Base-by-base conservation (phyloP, 2,797 vertebrate genomes). In the Oreochromis mossambicus region DNA sequence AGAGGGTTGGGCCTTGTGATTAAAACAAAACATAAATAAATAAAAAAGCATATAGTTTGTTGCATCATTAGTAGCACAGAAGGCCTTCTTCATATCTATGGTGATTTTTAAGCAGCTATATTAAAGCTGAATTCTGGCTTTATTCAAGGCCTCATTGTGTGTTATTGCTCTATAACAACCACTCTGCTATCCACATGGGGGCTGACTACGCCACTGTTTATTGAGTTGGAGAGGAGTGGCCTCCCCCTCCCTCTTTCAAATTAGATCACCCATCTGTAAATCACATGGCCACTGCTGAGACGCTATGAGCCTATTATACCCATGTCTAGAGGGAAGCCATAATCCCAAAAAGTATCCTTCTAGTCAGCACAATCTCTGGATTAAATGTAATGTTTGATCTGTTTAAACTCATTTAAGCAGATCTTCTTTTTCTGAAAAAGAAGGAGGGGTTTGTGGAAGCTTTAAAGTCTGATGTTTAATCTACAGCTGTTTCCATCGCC, bases 221-320 rank as follows among this genome's bases (percentile, higher is more conserved):
- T 86, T 87, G 89, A 86, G 86, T 82, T 86, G 81, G 50, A 91
- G 90, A 89, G 92, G 94, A 89, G 92, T 92, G 91, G 87, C 86
- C 85, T 85, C 66, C 48, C 66, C 84, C 87, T 19, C 70, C 76
- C 63, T 36, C 41, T 82, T 68, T 79, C 41, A 91, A 88, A 94
- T 94, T 92, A 92, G 88, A 94, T 92, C 90, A 93, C 66, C 91
- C 88, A 80, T 68, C 86, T 88, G 86, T 90, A 89, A 92, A 90
- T 91, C 87, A 83, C 81, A 87, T 83, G 78, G 48, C 84, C 55
- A 24, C 51, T 68, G 83, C 83, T 77, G 61, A 83, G 58, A 54
- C 75, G 61, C 79, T 68, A 5, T 19, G 10, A 87, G 73, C 26
- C 61, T 10, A 2, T 87, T 80, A 70, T 78, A 41, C 41, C 78